A percentile compares a stretch with the other conserved stretches of the same genome.
phyloP scores from a whole-genome alignment of 1,140 invertebrate genomes.

The Hylyphantes graminicola region DNA sequence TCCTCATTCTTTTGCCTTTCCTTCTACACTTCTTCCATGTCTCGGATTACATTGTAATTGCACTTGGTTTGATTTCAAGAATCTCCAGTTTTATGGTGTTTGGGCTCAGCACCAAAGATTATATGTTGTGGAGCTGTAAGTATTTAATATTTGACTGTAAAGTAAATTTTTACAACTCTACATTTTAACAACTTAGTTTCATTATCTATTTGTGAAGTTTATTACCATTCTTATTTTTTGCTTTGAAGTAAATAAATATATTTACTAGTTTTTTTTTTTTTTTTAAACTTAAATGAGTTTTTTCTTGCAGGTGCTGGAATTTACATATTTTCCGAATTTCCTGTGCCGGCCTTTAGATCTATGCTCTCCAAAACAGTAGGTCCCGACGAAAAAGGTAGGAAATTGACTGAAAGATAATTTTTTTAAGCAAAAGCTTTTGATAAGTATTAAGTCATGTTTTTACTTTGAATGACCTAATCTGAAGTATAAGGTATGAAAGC shows the following conservation, averaged over 20 bases:
- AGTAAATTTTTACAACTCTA: not conserved
- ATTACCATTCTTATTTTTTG: no score
- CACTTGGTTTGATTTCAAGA: constrained; percentile 68
- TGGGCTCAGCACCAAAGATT: constrained; percentile 64
- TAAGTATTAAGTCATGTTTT: not conserved
- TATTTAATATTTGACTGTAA: not conserved
- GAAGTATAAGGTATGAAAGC: no score
- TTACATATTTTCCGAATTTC: constrained; percentile 68
- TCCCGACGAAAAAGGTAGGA: constrained; percentile 69
- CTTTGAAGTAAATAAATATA: no score
- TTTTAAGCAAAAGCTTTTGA: not conserved
- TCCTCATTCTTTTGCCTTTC: constrained; percentile 67
- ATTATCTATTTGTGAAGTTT: not conserved
- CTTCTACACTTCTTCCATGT: constrained; percentile 60
- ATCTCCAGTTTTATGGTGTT: constrained; percentile 66
- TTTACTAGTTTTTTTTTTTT: no score
- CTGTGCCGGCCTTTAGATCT: constrained; percentile 69
- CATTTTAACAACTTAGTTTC: not conserved
- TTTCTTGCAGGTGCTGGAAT: constrained; percentile 66
- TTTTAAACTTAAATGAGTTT: not conserved
- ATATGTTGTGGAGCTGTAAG: constrained; percentile 68
- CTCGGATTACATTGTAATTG: constrained; percentile 65
- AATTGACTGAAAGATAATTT: constrained; percentile 18
- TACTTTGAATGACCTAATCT: no score
- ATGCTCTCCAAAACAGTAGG: constrained; percentile 69